Conservation (phyloP, 2,113 vertebrate genomes). For the Chaetops frenatus region DNA sequence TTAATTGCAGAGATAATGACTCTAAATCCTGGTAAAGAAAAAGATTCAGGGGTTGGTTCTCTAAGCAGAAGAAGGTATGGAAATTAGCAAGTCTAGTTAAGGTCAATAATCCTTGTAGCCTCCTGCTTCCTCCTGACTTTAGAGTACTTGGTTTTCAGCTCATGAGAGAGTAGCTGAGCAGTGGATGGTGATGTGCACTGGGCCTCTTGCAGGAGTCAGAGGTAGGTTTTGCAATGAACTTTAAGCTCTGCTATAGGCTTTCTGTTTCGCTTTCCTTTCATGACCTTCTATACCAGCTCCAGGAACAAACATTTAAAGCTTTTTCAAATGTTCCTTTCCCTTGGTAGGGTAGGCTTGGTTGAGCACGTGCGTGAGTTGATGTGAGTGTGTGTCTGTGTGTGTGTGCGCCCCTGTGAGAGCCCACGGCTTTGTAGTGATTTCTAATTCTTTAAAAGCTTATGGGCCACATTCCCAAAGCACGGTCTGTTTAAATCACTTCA, state of each 20-base stretch:
- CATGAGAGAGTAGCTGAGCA: not conserved
- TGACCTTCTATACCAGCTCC: not conserved
- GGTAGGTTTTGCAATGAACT: not conserved
- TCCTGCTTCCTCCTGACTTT: not conserved
- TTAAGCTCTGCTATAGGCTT: not conserved
- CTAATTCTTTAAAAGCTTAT: not conserved
- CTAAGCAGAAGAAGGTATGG: conserved; percentile 9
- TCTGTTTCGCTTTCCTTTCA: not conserved
- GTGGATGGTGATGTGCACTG: not conserved
- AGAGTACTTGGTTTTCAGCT: not conserved
- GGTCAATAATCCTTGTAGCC: not conserved
- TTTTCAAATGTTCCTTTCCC: not conserved
- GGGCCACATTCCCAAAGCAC: not conserved
- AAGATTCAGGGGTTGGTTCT: not conserved
- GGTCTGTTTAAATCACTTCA: not conserved
- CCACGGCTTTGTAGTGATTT: not conserved
- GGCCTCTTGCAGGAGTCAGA: not conserved
- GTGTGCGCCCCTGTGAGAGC: not conserved
- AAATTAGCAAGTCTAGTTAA: not conserved
- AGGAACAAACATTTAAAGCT: not conserved
- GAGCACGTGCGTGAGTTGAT: not conserved
- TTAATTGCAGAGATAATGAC: conserved; percentile 61
- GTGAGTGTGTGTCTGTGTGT: not conserved
- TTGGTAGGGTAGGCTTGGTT: not conserved
- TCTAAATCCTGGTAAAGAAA: not conserved